phyloP scores from a whole-genome alignment of 2,888 invertebrate genomes.

The Yponomeuta plumbellus region DNA sequence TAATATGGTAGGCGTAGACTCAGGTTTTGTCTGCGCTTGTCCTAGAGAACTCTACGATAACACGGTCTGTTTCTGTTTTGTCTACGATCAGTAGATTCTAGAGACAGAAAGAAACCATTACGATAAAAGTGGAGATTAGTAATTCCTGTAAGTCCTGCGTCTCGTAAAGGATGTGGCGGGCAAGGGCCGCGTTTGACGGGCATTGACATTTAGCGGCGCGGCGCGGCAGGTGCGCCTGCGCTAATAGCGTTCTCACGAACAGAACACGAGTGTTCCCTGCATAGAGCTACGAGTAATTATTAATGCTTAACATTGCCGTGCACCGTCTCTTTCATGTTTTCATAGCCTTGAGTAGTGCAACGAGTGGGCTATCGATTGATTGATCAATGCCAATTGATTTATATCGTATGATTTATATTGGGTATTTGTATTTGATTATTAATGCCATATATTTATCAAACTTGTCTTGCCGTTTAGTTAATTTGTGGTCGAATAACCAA shows the following conservation, averaged over 20 bases:
- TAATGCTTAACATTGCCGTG: neutral
- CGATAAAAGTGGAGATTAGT: no score
- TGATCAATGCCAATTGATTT: neutral
- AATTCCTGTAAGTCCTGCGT: neutral
- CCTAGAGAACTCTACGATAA: no score
- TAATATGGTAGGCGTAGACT: no score
- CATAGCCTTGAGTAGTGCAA: neutral
- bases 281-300: neutral
- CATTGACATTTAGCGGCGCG: constrained; percentile 53
- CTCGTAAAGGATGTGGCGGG: neutral
- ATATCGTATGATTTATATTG: neutral
- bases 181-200: constrained; percentile 58
- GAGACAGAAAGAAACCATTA: no score
- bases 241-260: constrained; percentile 34
- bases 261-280: neutral
- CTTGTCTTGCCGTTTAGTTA: no score
- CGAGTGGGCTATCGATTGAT: neutral
- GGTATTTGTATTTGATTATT: neutral
- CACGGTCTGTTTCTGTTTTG: no score
- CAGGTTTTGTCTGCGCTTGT: no score
- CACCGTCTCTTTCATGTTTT: neutral
- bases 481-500: no score
- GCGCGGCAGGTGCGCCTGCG: constrained; percentile 49
- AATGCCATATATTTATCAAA: no score
- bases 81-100: no score